A percentile compares a stretch with the other conserved stretches of the same genome.
These are phyloP conservation scores for Pseudocheirus occidentalis DNA, from an alignment of 2,797 vertebrate species.

Conservation along the genomic window DNA sequence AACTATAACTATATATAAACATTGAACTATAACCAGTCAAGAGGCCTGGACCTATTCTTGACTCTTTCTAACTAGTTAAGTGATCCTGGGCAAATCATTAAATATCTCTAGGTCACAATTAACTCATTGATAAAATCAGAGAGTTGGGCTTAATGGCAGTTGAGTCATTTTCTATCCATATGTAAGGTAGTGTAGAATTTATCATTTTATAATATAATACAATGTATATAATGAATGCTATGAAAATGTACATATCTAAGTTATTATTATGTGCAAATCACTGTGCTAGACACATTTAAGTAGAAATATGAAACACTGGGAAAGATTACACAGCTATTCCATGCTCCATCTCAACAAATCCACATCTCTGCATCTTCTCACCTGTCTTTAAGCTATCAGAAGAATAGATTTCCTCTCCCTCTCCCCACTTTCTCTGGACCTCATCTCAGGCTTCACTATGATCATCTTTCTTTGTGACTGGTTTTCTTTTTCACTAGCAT, in stretches of 20 bases:
- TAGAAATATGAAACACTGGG: slow-evolving; percentile 1
- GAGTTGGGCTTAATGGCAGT: not conserved
- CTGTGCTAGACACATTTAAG: not conserved
- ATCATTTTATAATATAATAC: not conserved
- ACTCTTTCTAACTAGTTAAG: not conserved
- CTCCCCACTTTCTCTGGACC: not conserved
- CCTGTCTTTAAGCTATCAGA: not conserved
- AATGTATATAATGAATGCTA: not conserved
- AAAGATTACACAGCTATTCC: not conserved
- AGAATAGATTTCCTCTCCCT: not conserved
- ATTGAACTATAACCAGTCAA: not conserved
- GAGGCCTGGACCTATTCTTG: not conserved
- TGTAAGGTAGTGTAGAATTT: not conserved
- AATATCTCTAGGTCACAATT: not conserved
- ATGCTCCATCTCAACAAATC: not conserved
- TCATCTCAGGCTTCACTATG: not conserved
- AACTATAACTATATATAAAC: too few relatives aligned
- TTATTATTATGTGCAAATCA: not conserved
- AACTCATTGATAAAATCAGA: not conserved
- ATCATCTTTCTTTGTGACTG: not conserved
- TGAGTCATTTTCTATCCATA: not conserved
- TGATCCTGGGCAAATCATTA: not conserved
- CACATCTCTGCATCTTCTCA: not conserved
- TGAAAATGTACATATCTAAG: not conserved
- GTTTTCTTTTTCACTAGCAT: not conserved